Conservation (phyloP, 2,113 vertebrate species). For the Oryctolagus cuniculus region mOryCun1.1 NC_091434.1:61574501-61575000, state of each 20-base stretch:
- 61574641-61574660: too few species aligned
- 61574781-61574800: not conserved
- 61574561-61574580: too few species aligned
- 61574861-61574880: not conserved
- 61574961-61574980: conserved; percentile 22
- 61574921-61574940: not conserved
- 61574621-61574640: too few species aligned
- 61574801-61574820: not conserved
- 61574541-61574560: too few species aligned
- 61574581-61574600: too few species aligned
- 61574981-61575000: conserved; percentile 11
- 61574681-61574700: conserved; percentile 12
- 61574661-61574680: not conserved
- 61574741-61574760: not conserved
- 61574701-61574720: not conserved
- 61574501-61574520: not conserved
- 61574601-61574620: too few species aligned
- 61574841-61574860: not conserved
- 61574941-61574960: not conserved
- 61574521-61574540: too few species aligned
- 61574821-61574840: not conserved
- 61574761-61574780: not conserved
- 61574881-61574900: conserved; percentile 51
- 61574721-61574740: not conserved
- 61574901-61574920: conserved; percentile 34